These are phyloP conservation scores for Coreoperca whiteheadi DNA, from an alignment of 2,113 vertebrate species.

Conservation along the genomic window DNA sequence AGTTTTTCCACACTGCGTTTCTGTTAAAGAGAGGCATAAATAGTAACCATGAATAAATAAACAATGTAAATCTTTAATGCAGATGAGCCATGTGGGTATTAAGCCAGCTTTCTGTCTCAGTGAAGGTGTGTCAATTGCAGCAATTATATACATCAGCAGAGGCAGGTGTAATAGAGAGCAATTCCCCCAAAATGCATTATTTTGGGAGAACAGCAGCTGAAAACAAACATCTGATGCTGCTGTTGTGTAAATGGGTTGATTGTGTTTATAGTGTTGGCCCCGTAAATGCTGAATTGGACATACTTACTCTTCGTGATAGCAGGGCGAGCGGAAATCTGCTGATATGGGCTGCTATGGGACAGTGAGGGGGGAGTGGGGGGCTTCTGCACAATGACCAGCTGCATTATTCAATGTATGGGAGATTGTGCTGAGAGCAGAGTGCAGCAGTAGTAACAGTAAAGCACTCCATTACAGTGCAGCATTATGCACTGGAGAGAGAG, in stretches of 20 bases:
- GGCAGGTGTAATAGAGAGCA: background rate
- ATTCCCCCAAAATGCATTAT: constrained; percentile 2
- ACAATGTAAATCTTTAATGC: constrained; percentile 24
- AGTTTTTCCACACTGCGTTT: background rate
- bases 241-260: constrained; percentile 54
- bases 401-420: constrained; percentile 79
- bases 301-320: constrained; percentile 59
- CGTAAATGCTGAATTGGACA: constrained; percentile 67
- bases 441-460: constrained; percentile 67
- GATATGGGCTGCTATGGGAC: constrained; percentile 66
- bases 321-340: constrained; percentile 73
- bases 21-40: constrained; percentile 18
- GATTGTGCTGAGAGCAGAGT: constrained; percentile 75
- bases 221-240: constrained; percentile 51
- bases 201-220: constrained; percentile 4
- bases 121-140: background rate
- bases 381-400: constrained; percentile 75
- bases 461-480: constrained; percentile 59
- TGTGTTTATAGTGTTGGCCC: constrained; percentile 52
- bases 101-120: background rate
- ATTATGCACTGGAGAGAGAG: constrained; percentile 14
- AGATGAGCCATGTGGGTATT: background rate
- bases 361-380: background rate
- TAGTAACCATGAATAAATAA: constrained; percentile 11
- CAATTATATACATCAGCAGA: constrained; percentile 6